phyloP scores from a whole-genome alignment of 2,113 vertebrate genomes.

The Butorides virescens region DNA sequence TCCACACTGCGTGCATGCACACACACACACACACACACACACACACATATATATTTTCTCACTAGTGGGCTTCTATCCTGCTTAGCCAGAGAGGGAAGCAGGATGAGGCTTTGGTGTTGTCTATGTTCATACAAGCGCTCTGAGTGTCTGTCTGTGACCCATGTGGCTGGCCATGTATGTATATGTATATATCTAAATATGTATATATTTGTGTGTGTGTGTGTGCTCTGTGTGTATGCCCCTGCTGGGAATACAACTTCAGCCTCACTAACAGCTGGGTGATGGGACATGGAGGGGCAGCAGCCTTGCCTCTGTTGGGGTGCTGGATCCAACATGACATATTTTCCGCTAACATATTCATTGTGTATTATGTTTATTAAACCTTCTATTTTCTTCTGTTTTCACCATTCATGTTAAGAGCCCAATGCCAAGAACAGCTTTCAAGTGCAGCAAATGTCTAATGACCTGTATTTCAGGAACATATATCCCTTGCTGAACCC shows the following conservation, averaged over 20 bases:
- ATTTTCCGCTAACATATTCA: neutral
- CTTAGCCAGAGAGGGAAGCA: neutral
- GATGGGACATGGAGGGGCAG: neutral
- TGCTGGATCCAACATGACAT: neutral
- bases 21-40: no score
- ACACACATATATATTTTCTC: neutral
- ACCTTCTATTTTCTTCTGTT: neutral
- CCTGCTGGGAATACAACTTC: neutral
- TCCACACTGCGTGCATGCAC: neutral
- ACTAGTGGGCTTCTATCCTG: neutral
- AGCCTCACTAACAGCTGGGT: neutral
- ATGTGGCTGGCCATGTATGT: neutral
- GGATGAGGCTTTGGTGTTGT: neutral
- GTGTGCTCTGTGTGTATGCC: neutral
- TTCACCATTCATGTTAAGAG: neutral
- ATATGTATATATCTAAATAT: neutral
- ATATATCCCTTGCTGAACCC: neutral
- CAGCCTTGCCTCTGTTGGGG: neutral
- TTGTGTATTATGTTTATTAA: neutral
- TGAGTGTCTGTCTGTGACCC: neutral
- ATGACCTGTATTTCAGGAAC: neutral
- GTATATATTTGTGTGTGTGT: neutral
- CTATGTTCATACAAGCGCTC: neutral
- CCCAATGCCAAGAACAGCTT: neutral
- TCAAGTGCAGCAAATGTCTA: neutral